phyloP scores from a whole-genome alignment of 1,140 invertebrate species.

The Drosophila melanica region DNA sequence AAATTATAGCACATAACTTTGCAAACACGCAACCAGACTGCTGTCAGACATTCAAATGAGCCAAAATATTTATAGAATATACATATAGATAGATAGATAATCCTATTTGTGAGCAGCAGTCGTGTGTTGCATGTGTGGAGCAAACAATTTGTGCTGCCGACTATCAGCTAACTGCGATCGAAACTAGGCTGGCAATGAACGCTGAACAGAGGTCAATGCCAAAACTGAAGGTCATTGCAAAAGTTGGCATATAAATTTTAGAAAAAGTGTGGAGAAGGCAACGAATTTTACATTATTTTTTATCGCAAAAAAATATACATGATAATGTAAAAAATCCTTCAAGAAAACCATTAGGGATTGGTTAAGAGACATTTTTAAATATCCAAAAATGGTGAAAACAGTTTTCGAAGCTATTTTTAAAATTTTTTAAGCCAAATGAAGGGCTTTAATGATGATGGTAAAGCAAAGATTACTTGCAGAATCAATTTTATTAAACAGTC shows the following conservation, averaged over 20 bases:
- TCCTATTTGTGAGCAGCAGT: not conserved
- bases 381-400: no score
- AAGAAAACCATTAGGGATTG: no score
- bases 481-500: no score
- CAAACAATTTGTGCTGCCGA: slow-evolving; percentile 33
- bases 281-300: no score
- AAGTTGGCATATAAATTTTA: slow-evolving; percentile 15
- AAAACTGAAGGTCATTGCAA: slow-evolving; percentile 17
- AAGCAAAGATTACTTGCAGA: no score
- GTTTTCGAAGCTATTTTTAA: no score
- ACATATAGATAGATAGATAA: slow-evolving; percentile 41
- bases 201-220: slow-evolving; percentile 9
- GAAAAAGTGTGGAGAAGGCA: not conserved
- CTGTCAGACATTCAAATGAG: slow-evolving; percentile 70
- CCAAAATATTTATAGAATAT: slow-evolving; percentile 65
- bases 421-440: no score
- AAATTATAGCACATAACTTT: slow-evolving; percentile 25
- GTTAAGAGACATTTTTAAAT: no score
- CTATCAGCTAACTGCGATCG: slow-evolving; percentile 25
- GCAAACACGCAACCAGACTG: slow-evolving; percentile 52
- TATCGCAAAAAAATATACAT: no score
- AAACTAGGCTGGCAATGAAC: not conserved
- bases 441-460: no score
- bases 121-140: slow-evolving; percentile 8
- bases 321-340: no score